These are phyloP conservation scores for Gryllus bimaculatus DNA, from an alignment of 1,140 invertebrate species.

Conservation along the genomic window DNA sequence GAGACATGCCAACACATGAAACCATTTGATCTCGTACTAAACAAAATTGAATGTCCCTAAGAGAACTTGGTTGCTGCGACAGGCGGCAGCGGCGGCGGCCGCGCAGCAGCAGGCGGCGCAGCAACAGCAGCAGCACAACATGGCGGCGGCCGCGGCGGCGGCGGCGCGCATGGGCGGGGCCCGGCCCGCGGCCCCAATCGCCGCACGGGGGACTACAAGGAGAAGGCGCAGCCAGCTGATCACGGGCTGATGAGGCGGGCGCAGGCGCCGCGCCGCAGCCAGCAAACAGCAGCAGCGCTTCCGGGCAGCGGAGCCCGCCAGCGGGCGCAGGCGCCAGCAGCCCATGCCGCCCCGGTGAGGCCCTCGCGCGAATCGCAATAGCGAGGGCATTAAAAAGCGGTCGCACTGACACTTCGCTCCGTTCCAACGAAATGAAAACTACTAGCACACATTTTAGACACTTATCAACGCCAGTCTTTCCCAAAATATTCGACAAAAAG, in stretches of 20 bases:
- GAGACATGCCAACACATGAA: no score
- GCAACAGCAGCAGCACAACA: constrained; percentile 17
- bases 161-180: constrained; percentile 34
- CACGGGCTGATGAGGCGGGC: constrained; percentile 13
- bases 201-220: constrained; percentile 15
- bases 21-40: no score
- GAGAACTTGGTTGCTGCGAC: no score
- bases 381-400: constrained; percentile 20
- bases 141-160: constrained; percentile 13
- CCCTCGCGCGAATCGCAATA: constrained; percentile 25
- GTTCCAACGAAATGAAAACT: background rate
- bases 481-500: no score
- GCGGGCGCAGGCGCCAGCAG: constrained; percentile 31
- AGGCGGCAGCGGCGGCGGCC: no score
- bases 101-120: constrained; percentile 34
- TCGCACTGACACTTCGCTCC: background rate
- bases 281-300: background rate
- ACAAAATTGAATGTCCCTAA: no score
- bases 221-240: constrained; percentile 35
- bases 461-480: no score
- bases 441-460: no score
- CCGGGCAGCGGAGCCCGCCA: constrained; percentile 17
- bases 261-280: constrained; percentile 14
- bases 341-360: constrained; percentile 55
- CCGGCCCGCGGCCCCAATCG: constrained; percentile 52